A percentile compares a stretch with the other conserved stretches of the same genome.
These are phyloP conservation scores for Rhynchonycteris naso DNA, from an alignment of 2,797 vertebrate genomes.

Conservation along the genomic window DNA sequence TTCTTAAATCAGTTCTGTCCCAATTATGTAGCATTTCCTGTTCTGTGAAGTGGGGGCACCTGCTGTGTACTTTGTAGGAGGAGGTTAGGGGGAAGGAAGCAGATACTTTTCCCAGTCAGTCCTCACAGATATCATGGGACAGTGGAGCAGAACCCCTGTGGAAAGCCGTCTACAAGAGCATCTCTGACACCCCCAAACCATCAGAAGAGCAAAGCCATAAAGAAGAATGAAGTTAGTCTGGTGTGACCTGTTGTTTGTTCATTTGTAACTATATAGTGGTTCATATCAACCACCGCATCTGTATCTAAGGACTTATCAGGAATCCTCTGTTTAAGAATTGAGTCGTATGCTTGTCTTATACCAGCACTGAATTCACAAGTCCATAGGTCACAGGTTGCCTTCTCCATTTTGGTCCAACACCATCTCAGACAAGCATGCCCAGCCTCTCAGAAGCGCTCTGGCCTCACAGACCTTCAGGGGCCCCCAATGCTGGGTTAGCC, in stretches of 20 bases:
- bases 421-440: not conserved
- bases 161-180: not conserved
- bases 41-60: not conserved
- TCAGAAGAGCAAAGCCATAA: not conserved
- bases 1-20: not conserved
- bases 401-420: not conserved
- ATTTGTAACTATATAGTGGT: not conserved
- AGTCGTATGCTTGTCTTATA: not conserved
- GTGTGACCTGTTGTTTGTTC: not conserved
- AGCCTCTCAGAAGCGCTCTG: not conserved
- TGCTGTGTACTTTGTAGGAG: fast-evolving
- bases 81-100: not conserved
- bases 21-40: not conserved
- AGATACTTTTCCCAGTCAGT: not conserved
- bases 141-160: fast-evolving
- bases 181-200: fast-evolving
- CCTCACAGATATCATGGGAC: no score
- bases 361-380: not conserved
- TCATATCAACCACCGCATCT: not conserved
- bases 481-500: fast-evolving
- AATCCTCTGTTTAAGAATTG: not conserved
- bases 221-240: not conserved
- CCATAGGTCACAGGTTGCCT: fast-evolving
- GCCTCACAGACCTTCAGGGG: fast-evolving
- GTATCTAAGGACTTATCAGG: not conserved